Evolutionary conservation across 2,113 vertebrate genomes (phyloP).

Genomic region (Boulengerochromis microlepis): DNA sequence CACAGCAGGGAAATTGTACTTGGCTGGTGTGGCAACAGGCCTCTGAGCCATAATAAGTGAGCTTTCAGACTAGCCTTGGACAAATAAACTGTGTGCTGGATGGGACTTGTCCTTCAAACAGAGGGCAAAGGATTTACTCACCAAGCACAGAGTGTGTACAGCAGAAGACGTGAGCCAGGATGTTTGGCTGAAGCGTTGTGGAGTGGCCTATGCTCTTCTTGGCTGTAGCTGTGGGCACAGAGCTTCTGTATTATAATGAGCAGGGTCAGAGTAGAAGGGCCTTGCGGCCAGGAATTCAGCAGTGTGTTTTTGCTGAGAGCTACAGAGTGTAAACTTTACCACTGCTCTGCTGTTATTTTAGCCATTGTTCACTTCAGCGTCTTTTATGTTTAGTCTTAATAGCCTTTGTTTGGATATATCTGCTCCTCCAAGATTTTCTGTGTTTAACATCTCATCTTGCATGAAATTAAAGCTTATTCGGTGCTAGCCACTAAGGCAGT

Average conservation of each 20-base stretch:
- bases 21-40: slow-evolving; percentile 9
- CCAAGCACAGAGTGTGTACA: slow-evolving; percentile 5
- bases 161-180: slow-evolving; percentile 13
- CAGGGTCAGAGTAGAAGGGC: slow-evolving; percentile 21
- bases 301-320: slow-evolving; percentile 17
- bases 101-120: slow-evolving; percentile 29
- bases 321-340: not conserved
- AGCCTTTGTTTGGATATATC: not conserved
- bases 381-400: not conserved
- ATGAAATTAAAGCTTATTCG: not conserved
- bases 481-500: not conserved
- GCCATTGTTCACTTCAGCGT: not conserved
- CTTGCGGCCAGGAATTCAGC: slow-evolving; percentile 34
- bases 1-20: slow-evolving; percentile 4
- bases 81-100: slow-evolving; percentile 24
- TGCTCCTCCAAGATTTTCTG: not conserved
- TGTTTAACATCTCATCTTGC: not conserved
- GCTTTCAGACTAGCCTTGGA: slow-evolving; percentile 10
- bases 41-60: not conserved
- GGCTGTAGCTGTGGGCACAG: slow-evolving; percentile 35
- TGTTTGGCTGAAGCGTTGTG: slow-evolving; percentile 34
- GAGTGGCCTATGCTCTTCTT: slow-evolving; percentile 12
- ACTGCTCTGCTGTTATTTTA: not conserved
- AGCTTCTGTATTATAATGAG: slow-evolving; percentile 37
- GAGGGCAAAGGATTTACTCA: slow-evolving; percentile 8